Base-by-base conservation (phyloP, 2,888 invertebrate species). In the Gastrophysa polygoni region DNA sequence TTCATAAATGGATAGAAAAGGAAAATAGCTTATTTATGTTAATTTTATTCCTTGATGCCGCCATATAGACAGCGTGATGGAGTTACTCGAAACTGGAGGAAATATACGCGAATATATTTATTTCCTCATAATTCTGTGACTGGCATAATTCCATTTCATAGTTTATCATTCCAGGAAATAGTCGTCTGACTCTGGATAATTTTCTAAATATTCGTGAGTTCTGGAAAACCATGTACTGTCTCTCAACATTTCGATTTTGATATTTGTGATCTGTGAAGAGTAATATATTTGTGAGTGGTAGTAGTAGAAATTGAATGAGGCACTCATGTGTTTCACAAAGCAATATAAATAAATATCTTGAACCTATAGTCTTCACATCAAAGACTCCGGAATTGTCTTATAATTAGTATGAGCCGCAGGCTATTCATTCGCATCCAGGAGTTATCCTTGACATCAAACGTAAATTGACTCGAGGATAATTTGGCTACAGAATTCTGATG, bases 1-100 rank as follows among this genome's bases (percentile, higher is more conserved):
- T 56, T 59, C 51, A 58, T 62, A 58, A 63, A 59, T 56, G 59
- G 56, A 50, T 38, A 56, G 56, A 63, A 63, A 63, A 59, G 46
- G 51, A 32, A 59, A 63, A 63, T 63, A 56, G 55, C 46, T 63
- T 63, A 63, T 63, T 63, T 59, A 63, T 59, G 63, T 34, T 59
- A 63, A 63, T 63, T 24, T 24, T 51, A 34, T 63, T 63, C 51
- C 59, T 58, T 50, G 55, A 63, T 63, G 46, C 59, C 17, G 56
- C 48, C 56, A 56, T 59, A 63, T 63, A 63, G 63, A 63, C 56
- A 59, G 59, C 56, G 56, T 63, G 46, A n/a, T n/a, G n/a, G 32
- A 63, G 59, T 63, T 63, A 59, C 59, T 58, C 54, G 50, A 51
- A 56, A 59, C 51, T 59, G 47, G 47, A 56, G 56, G 50, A 50